Evolutionary conservation across 2,888 invertebrate species (phyloP).

Genomic region (Lasioglossum marginatum): DNA sequence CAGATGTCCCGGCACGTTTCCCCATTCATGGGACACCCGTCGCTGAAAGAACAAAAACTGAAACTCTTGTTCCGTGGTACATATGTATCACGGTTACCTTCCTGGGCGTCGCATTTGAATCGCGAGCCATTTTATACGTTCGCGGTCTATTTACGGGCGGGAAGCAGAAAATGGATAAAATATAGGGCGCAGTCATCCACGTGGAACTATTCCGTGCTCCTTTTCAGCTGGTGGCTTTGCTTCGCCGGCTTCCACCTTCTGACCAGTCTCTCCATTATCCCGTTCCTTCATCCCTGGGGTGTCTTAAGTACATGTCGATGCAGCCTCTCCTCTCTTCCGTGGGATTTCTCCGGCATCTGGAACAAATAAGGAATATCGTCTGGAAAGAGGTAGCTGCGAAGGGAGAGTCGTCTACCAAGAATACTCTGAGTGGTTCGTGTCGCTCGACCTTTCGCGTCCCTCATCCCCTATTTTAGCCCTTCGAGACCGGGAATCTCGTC

Average conservation of each 20-base stretch:
- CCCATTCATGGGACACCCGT: background rate
- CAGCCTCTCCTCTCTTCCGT: constrained; percentile 11
- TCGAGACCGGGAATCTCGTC: constrained; percentile 36
- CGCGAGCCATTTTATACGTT: constrained; percentile 13
- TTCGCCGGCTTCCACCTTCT: constrained; percentile 25
- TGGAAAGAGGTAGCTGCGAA: constrained; percentile 38
- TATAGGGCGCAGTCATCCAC: constrained; percentile 49
- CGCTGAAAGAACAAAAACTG: constrained; percentile 20
- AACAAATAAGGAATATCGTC: constrained; percentile 70
- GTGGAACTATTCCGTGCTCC: constrained; percentile 33
- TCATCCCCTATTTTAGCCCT: constrained; percentile 4
- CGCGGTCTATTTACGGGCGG: constrained; percentile 37
- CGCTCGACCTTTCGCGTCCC: constrained; percentile 44
- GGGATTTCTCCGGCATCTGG: constrained; percentile 48
- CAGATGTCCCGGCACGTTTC: constrained; percentile 5
- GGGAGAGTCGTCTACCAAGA: constrained; percentile 16
- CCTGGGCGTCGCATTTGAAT: constrained; percentile 35
- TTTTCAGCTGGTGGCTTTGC: constrained; percentile 15
- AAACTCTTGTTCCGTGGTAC: background rate
- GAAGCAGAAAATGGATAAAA: constrained; percentile 61
- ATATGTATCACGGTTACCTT: constrained; percentile 20
- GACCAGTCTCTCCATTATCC: constrained; percentile 49
- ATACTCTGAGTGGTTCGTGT: constrained; percentile 28
- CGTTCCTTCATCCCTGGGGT: constrained; percentile 28
- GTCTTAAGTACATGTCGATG: constrained; percentile 57